These are phyloP conservation scores for Toxotes jaculatrix DNA, from an alignment of 2,113 vertebrate species.

Conservation along the genomic window DNA sequence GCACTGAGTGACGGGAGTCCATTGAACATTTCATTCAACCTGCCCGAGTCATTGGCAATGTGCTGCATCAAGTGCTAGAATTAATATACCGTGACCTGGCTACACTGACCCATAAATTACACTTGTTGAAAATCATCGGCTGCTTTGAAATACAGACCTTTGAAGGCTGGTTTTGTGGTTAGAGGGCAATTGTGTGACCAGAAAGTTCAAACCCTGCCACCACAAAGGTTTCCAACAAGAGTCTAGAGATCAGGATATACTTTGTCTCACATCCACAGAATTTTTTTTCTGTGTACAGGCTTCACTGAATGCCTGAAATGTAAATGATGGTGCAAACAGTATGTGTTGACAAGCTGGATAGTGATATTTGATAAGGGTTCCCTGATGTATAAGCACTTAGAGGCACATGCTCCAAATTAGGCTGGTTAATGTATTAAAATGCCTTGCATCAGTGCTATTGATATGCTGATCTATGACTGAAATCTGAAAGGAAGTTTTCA, in stretches of 20 bases:
- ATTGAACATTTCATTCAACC: constrained; percentile 62
- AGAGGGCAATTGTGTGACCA: constrained; percentile 28
- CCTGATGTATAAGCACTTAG: constrained; percentile 12
- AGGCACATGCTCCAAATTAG: constrained; percentile 23
- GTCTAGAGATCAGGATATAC: background rate
- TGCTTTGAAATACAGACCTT: constrained; percentile 29
- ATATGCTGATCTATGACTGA: constrained; percentile 63
- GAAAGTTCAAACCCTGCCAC: constrained; percentile 35
- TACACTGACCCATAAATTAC: constrained; percentile 63
- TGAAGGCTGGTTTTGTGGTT: constrained; percentile 34
- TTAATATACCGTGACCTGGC: constrained; percentile 67
- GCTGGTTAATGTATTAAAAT: constrained; percentile 44
- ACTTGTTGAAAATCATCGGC: constrained; percentile 43
- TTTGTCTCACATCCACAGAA: background rate
- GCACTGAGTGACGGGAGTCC: constrained; percentile 34
- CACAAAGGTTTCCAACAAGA: constrained; percentile 36
- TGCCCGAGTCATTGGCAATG: constrained; percentile 38
- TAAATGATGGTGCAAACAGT: constrained; percentile 1
- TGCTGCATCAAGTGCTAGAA: constrained; percentile 32
- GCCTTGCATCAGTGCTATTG: constrained; percentile 33
- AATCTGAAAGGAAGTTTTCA: constrained; percentile 64
- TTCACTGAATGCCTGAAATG: background rate
- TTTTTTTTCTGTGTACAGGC: background rate
- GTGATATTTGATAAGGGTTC: constrained; percentile 25
- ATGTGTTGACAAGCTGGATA: constrained; percentile 10